Conservation (phyloP, 2,888 invertebrate genomes). For the Hybos culiciformis region DNA sequence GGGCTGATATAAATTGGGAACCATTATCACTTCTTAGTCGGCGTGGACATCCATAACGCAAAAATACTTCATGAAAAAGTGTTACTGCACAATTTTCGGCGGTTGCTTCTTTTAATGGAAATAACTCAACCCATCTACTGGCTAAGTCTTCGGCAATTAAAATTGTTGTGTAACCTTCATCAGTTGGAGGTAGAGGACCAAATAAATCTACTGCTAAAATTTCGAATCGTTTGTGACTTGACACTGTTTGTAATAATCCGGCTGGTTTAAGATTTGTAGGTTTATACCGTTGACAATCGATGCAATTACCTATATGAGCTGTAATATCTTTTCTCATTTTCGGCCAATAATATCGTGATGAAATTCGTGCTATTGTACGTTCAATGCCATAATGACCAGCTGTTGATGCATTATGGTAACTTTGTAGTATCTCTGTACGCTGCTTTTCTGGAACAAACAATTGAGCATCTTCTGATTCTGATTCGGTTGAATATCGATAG, state of each 20-base stretch:
- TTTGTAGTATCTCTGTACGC: background rate
- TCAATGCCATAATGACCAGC: conserved; percentile 3
- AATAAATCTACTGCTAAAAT: conserved; percentile 10
- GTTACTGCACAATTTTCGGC: conserved; percentile 18
- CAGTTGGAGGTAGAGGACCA: conserved; percentile 12
- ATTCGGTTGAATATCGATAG: conserved; percentile 9
- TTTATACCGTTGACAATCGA: conserved; percentile 13
- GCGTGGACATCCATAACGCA: conserved; percentile 21
- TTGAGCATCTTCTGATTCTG: conserved; percentile 10
- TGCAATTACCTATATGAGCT: conserved; percentile 9
- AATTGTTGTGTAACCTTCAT: conserved; percentile 7
- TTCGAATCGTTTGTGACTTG: conserved; percentile 3
- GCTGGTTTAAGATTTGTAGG: conserved; percentile 12
- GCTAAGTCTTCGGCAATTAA: conserved; percentile 17
- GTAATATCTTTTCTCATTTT: conserved; percentile 11
- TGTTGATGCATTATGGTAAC: background rate
- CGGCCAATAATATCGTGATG: conserved; percentile 13
- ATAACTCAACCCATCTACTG: conserved; percentile 17
- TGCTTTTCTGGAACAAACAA: conserved; percentile 7
- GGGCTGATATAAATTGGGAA: conserved; percentile 21
- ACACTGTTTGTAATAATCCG: conserved; percentile 11
- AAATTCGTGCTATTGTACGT: conserved; percentile 11
- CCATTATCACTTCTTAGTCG: conserved; percentile 24
- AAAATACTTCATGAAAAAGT: conserved; percentile 20
- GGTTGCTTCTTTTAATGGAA: conserved; percentile 18